phyloP scores from a whole-genome alignment of 2,888 invertebrate genomes.

The Nemurella pictetii region DNA sequence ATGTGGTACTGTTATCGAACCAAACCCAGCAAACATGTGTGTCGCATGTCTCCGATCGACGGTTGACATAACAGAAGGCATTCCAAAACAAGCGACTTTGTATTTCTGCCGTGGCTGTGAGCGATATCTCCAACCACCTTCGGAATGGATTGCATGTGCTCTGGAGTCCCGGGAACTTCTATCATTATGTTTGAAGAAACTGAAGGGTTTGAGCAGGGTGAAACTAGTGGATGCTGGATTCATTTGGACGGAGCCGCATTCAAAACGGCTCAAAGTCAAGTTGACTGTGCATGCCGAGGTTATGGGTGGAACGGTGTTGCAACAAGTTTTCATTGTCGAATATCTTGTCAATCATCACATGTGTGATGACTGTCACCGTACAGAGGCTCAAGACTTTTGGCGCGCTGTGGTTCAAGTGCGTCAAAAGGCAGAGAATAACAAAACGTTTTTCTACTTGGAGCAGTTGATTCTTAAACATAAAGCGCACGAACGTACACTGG shows the following conservation, averaged over 20 bases:
- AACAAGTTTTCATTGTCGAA: conserved; percentile 95
- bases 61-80: conserved; percentile 94
- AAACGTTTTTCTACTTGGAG: conserved; percentile 96
- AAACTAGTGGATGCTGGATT: conserved; percentile 95
- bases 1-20: conserved; percentile 88
- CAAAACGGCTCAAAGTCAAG: conserved; percentile 92
- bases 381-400: conserved; percentile 98
- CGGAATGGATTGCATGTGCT: conserved; percentile 81
- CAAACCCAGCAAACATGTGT: conserved; percentile 98
- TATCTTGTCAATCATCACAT: conserved; percentile 89
- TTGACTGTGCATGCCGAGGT: conserved; percentile 96
- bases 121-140: conserved; percentile 88
- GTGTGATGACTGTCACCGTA: conserved; percentile 96
- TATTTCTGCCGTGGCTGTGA: conserved; percentile 94
- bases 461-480: conserved; percentile 95
- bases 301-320: conserved; percentile 83
- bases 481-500: conserved; percentile 85
- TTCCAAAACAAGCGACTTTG: conserved; percentile 89
- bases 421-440: conserved; percentile 88
- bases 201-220: conserved; percentile 87
- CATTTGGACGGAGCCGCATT: conserved; percentile 99
- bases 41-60: conserved; percentile 88
- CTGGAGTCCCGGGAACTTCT: conserved; percentile 92
- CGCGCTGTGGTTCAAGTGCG: conserved; percentile 86
- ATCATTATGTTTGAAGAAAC: conserved; percentile 85